phyloP scores from a whole-genome alignment of 2,797 vertebrate genomes.

The Zalophus californianus region DNA sequence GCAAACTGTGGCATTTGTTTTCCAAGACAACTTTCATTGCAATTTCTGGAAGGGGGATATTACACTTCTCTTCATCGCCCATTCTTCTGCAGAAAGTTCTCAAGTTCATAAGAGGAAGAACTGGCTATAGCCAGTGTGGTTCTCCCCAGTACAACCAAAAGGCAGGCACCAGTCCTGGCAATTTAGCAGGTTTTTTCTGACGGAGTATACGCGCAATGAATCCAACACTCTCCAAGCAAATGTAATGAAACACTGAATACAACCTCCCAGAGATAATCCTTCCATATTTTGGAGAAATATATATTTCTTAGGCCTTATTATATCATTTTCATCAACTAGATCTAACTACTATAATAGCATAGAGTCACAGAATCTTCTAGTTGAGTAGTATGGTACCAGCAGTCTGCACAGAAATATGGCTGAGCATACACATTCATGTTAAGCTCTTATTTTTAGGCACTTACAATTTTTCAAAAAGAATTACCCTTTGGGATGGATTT shows the following conservation, averaged over 20 bases:
- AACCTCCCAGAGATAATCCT: not conserved
- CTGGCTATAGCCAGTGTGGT: accelerated
- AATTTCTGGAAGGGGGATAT: not conserved
- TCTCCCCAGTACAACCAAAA: not conserved
- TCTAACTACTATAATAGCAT: not conserved
- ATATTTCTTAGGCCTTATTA: not conserved
- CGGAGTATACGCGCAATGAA: not conserved
- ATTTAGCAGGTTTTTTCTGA: not conserved
- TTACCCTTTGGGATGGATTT: conserved; percentile 22
- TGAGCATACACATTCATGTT: not conserved
- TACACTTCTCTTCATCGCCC: not conserved
- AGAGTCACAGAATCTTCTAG: not conserved
- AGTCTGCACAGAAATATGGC: not conserved
- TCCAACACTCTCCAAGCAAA: not conserved
- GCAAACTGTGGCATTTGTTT: not conserved
- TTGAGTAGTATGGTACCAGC: not conserved
- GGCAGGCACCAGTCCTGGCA: not conserved
- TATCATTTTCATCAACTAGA: not conserved
- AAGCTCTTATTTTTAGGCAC: conserved; percentile 44
- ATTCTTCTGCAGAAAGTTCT: not conserved
- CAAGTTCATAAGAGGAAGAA: not conserved
- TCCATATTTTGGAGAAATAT: not conserved
- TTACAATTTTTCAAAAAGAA: conserved; percentile 25
- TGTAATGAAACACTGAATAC: not conserved
- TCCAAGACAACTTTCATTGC: not conserved